Evolutionary conservation across 1,140 invertebrate species (phyloP), one percentile per base, ranked within the genome.

Genomic region (Glomeris maerens): DNA sequence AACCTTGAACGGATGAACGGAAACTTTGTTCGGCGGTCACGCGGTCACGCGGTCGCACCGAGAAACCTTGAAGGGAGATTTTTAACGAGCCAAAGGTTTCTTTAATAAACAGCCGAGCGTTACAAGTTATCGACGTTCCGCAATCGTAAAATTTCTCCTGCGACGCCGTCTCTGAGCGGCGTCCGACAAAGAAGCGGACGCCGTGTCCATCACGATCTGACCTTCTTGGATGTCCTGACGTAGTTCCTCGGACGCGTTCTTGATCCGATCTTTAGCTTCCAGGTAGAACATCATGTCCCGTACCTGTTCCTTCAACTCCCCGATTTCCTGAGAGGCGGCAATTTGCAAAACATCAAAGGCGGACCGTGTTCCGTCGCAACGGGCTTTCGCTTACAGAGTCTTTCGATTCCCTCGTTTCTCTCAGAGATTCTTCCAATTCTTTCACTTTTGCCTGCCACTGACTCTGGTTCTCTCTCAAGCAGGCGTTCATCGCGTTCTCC

Each of bases 281-380:
- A 98, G 74, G 64, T 83, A 94, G 70, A 96, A 92, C 89, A 97
- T 94, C 1, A 98, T 71, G 74, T 98, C 93, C 13, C 86, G 72
- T 0, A 97, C 70, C 70, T 98, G 92, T 56, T 96, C 91, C 58
- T 83, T 78, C 7, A 98, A 70, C 14, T 93, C 89, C 0, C 63
- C 52, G 1, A 93, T 74, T 75, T 93, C 83, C 57, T 74, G 60
- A 39, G 62, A 56, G 23, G 49, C 46, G 49, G 42, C 53, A 48
- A 4, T 29, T 27, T 29, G 17, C 52, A 53, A 40, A 3, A 7
- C 4, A 54, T 1, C 29, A 36, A 27, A 26, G 13, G 13, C 5
- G 50, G 2, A 36, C 20, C n/a, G 29, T n/a, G 26, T 52, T 26
- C 10, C 52, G 14, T 50, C 29, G 25, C 28, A 45, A 31, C 20